These are phyloP conservation scores for Orbicella faveolata DNA, from an alignment of 64 coral and sea anemone species.

Conservation along the genomic window DNA sequence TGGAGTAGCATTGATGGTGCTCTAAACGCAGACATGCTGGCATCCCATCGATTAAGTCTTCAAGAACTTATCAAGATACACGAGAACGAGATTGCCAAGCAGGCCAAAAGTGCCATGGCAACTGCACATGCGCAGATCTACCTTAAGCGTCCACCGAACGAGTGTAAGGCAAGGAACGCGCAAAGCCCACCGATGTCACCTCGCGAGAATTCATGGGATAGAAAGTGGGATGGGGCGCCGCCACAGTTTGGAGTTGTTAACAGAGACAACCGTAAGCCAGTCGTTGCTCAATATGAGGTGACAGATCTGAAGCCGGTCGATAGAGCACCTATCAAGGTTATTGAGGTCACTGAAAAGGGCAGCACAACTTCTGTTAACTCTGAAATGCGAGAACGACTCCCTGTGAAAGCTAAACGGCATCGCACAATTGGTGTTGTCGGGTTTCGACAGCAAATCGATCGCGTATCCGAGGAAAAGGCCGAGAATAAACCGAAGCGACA, in stretches of 20 bases:
- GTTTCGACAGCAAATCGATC: constrained; percentile 64
- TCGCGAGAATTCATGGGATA: constrained; percentile 1
- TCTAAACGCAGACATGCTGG: constrained; percentile 42
- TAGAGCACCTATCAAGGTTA: constrained; percentile 62
- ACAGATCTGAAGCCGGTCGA: constrained; percentile 21
- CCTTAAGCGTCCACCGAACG: constrained; percentile 66
- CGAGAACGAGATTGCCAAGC: constrained; percentile 81
- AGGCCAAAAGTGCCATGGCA: constrained; percentile 71
- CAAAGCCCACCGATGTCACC: constrained; percentile 24
- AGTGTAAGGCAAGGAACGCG: neutral
- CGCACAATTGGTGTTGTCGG: constrained; percentile 69
- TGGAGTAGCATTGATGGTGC: neutral
- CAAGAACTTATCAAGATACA: constrained; percentile 91
- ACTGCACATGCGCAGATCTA: constrained; percentile 69
- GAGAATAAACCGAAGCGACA: constrained; percentile 61
- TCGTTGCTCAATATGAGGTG: constrained; percentile 32
- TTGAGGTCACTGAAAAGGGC: constrained; percentile 57
- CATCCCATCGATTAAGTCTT: constrained; percentile 87
- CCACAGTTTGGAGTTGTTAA: neutral
- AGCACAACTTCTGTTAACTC: constrained; percentile 13
- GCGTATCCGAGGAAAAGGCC: constrained; percentile 33
- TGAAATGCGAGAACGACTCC: neutral
- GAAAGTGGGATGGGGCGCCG: neutral
- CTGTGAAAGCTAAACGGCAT: constrained; percentile 44
- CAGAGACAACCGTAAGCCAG: neutral